Evolutionary conservation across 2,888 invertebrate species (phyloP).

Genomic region (Papilio gigon): DNA sequence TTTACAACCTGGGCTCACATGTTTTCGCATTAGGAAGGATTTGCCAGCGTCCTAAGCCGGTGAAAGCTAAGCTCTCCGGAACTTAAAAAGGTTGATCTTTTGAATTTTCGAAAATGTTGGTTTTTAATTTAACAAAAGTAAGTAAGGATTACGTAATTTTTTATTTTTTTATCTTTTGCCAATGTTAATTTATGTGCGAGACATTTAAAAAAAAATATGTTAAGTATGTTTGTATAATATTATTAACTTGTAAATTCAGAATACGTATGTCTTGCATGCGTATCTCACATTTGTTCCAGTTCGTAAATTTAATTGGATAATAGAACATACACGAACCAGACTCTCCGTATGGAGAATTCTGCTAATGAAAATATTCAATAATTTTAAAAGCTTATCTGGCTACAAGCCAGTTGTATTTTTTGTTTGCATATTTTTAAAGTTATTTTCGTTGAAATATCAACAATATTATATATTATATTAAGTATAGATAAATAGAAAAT

Average conservation of each 20-base stretch:
- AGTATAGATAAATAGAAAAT: too few relatives aligned
- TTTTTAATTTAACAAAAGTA: conserved; percentile 10
- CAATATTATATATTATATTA: too few relatives aligned
- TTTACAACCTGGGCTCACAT: background rate
- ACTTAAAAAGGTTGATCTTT: conserved; percentile 9
- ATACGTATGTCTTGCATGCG: background rate
- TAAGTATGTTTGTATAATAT: too few relatives aligned
- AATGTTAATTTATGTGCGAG: too few relatives aligned
- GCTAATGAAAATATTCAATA: conserved; percentile 25
- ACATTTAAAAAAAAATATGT: too few relatives aligned
- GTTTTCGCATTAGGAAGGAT: background rate
- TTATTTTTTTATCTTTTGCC: too few relatives aligned
- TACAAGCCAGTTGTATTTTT: conserved; percentile 19
- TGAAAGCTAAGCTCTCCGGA: background rate
- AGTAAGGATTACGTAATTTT: too few relatives aligned
- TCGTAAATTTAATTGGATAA: conserved; percentile 6
- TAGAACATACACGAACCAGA: background rate
- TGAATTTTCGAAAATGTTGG: background rate
- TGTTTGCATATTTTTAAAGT: background rate
- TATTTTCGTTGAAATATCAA: background rate
- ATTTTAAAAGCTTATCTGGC: conserved; percentile 37
- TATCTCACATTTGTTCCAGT: conserved; percentile 2
- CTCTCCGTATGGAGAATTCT: conserved; percentile 20
- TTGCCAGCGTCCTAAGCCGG: background rate
- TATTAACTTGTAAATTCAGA: background rate